Evolutionary conservation across 1,140 invertebrate genomes (phyloP), one percentile per base, ranked within the genome.

Genomic region (Drosophila ananassae): DNA sequence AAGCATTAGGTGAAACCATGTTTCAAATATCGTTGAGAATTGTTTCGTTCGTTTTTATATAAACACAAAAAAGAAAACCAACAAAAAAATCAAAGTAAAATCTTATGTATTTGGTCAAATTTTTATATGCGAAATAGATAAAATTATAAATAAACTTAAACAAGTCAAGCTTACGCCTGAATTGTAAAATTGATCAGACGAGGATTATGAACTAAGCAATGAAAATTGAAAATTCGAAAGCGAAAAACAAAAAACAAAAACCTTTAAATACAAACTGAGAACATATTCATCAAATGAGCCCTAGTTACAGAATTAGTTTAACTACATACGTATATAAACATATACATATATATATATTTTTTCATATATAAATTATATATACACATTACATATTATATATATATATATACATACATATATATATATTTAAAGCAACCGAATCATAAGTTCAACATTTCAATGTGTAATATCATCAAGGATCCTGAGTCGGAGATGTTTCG

Each of bases 241-340:
- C 54, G 17, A 37, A 57, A 24, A 53, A 41, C 34, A 55, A 37
- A 57, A 24, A 53, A 41, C 34, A 55, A 73, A 80, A 83, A 77
- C 50, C 60, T 71, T 79, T 74, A 71, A 63, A 83, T 84, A 78
- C 63, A 82, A 87, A 89, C 72, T 89, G 76, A 89, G 73, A 84
- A 84, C 76, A 89, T 89, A 89, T 73, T 89, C 79, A 89, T 90
- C 77, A 78, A 89, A 89, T 90, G 84, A 89, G 77, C 82, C 82
- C 83, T 85, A 87, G 82, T 85, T 85, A 85, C 82, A 81, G 82
- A 44, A 81, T 85, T 85, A 87, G 82, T 85, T 85, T 87, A 85
- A 87, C 81, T 85, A 84, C 68, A 73, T 46, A 66, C 62, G 67
- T 46, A 79, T 60, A 81, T 10, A 63, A 21, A 41, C 37, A 59